Evolutionary conservation across 2,888 invertebrate genomes (phyloP), one percentile per base, ranked within the genome.

Genomic region (Nebria brevicollis): DNA sequence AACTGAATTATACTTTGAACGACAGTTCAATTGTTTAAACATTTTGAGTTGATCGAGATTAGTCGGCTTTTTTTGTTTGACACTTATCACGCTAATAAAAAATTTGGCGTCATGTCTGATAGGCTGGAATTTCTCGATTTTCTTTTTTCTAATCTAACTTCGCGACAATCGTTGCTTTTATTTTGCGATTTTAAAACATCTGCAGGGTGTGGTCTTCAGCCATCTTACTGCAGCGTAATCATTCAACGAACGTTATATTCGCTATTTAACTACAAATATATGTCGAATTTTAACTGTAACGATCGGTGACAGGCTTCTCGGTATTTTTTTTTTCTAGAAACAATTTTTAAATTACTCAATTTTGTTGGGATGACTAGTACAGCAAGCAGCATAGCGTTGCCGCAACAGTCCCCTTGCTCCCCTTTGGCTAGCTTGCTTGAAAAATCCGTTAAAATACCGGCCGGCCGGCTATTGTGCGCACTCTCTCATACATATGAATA

Each of bases 181-280:
- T 54, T 54, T 8, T 54, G 65, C 68, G 66, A 72, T 75, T 75
- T 75, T 80, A 64, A 70, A 75, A 75, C 75, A 75, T 75, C 75
- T 75, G 72, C 72, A 80, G 80, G 80, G 80, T 80, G 80, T 80
- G 80, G 80, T 80, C 80, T 42, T 20, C 64, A 68, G 79, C 79
- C 79, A 79, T 79, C 79, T 79, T 79, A 79, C n/a, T 54, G 4
- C 54, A 54, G 11, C 54, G 13, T 54, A 54, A 7, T 11, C 13
- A 54, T 54, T 8, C 42, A 64, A 13, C 10, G 26, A 20, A 25
- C 54, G 13, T 54, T 75, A 66, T n/a, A 20, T 43, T 75, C 3
- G n/a, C 26, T 72, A 65, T 66, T 34, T 41, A 42, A 74, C 72
- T n/a, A 0, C 8, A 15, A 20, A 20, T 26, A 0, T 70, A 70